These are phyloP conservation scores for Takifugu rubripes DNA, from an alignment of 2,797 vertebrate species.

Conservation along the genomic window DNA sequence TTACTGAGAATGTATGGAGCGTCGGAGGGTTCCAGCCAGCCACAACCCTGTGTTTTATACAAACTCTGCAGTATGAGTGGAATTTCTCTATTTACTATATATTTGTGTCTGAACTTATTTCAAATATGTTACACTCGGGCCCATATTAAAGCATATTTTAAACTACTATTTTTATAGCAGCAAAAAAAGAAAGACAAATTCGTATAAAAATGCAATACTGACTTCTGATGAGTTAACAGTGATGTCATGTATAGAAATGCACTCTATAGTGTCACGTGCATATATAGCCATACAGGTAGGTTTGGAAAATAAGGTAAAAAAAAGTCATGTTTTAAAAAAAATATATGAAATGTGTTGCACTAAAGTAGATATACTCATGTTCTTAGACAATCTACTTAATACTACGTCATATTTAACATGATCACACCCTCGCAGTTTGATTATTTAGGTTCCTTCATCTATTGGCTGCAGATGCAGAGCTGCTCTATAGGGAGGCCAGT, in stretches of 20 bases:
- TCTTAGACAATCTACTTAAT: slow-evolving; percentile 53
- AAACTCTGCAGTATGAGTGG: not conserved
- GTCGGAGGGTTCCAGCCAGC: too few relatives aligned
- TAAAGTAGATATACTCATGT: slow-evolving; percentile 43
- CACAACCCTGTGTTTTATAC: slow-evolving; percentile 16
- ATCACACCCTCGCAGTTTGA: slow-evolving; percentile 15
- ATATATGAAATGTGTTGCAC: slow-evolving; percentile 36
- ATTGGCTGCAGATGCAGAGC: too few relatives aligned
- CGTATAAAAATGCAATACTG: slow-evolving; percentile 60
- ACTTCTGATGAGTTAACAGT: slow-evolving; percentile 53
- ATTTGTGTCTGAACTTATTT: slow-evolving; percentile 7
- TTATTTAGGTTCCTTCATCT: too few relatives aligned
- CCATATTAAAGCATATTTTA: slow-evolving; percentile 20
- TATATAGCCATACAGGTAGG: slow-evolving; percentile 58
- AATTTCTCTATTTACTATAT: slow-evolving; percentile 3
- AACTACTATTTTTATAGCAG: slow-evolving; percentile 56
- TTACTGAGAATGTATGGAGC: not conserved
- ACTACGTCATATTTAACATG: not conserved
- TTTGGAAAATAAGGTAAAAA: slow-evolving; percentile 4
- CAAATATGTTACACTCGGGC: slow-evolving; percentile 13
- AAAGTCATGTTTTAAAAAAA: slow-evolving; percentile 3
- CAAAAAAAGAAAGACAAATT: slow-evolving; percentile 16
- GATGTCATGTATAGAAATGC: slow-evolving; percentile 71
- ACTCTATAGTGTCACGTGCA: slow-evolving; percentile 37
- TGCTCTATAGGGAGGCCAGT: too few relatives aligned